Percentiles rank a stretch among this genome's conserved stretches.
Conservation (phyloP, 2,797 vertebrate genomes). For the Steatocranus sp. region DNA sequence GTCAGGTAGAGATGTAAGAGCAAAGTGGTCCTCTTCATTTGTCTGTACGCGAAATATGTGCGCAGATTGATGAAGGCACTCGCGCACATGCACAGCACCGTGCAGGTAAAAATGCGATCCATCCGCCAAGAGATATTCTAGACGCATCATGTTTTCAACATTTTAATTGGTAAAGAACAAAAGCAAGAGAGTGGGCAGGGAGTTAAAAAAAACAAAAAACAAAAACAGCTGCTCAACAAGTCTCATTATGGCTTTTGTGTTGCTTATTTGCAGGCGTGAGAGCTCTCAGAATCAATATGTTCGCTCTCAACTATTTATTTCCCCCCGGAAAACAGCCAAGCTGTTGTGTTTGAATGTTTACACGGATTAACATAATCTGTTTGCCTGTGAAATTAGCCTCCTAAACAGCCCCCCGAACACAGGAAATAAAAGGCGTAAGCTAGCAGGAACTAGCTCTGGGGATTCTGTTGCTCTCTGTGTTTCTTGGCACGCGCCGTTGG, state of each 20-base stretch:
- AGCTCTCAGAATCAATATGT: conserved; percentile 75
- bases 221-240: conserved; percentile 58
- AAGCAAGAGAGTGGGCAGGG: neutral
- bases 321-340: conserved; percentile 74
- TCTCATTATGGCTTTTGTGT: conserved; percentile 73
- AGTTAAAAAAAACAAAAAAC: neutral
- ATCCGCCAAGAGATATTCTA: conserved; percentile 6
- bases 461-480: conserved; percentile 49
- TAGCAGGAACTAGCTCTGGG: conserved; percentile 69
- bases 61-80: neutral
- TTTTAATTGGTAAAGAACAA: conserved; percentile 60
- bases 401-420: conserved; percentile 75
- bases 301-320: conserved; percentile 77
- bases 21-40: conserved; percentile 21
- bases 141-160: conserved; percentile 21
- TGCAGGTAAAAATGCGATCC: neutral
- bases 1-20: neutral
- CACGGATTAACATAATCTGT: conserved; percentile 85
- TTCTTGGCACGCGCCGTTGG: conserved; percentile 67
- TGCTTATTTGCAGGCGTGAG: conserved; percentile 69
- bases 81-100: neutral
- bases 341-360: conserved; percentile 83
- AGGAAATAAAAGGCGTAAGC: conserved; percentile 70
- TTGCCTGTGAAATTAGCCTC: conserved; percentile 83
- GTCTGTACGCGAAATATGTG: conserved; percentile 14